Evolutionary conservation across 1,140 invertebrate species (phyloP).

Genomic region (Andricus grossulariae): DNA sequence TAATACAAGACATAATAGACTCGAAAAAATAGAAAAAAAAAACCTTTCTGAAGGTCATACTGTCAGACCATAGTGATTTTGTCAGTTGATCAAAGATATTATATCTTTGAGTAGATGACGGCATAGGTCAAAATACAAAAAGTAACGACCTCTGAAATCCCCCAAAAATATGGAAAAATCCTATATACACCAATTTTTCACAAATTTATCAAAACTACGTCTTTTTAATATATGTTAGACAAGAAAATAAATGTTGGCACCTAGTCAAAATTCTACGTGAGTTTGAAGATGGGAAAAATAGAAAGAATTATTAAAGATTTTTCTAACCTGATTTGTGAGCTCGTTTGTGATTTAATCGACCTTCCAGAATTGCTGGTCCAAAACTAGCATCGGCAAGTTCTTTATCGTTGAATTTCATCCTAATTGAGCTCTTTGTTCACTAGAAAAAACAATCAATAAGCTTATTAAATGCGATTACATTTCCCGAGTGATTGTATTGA

Average conservation of each 20-base stretch:
- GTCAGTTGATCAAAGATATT: no score
- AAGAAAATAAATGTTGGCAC: constrained; percentile 13
- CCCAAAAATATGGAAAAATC: no score
- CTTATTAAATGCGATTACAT: constrained; percentile 20
- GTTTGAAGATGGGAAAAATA: neutral
- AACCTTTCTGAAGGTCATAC: no score
- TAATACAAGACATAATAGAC: no score
- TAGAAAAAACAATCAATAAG: constrained; percentile 2
- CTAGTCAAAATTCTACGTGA: neutral
- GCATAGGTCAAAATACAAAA: no score
- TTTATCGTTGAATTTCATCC: constrained; percentile 82
- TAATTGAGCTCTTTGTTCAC: constrained; percentile 33
- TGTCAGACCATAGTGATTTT: no score
- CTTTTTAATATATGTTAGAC: neutral
- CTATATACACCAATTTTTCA: no score
- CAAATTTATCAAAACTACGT: neutral
- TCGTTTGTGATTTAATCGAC: constrained; percentile 81
- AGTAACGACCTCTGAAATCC: no score
- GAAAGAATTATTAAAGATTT: neutral
- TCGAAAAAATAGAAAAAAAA: no score
- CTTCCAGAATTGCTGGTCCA: constrained; percentile 79
- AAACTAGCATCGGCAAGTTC: constrained; percentile 79
- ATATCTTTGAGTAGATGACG: no score
- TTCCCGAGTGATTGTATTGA: neutral
- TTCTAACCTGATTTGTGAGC: constrained; percentile 76